These are phyloP conservation scores for Bombus picipes DNA, from an alignment of 1,140 invertebrate species.

Conservation along the genomic window DNA sequence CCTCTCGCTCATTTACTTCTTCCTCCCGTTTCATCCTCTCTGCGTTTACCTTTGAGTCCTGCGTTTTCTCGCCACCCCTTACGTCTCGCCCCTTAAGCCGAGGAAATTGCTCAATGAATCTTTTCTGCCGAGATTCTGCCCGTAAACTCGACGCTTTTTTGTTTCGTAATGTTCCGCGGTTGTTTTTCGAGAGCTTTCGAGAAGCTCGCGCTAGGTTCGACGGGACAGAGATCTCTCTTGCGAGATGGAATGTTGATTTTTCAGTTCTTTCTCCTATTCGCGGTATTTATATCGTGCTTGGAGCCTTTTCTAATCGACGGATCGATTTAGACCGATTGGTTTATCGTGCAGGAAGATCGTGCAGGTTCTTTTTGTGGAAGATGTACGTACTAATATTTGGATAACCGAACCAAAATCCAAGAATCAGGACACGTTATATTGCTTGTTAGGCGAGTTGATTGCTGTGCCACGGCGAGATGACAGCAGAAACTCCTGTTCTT, in stretches of 20 bases:
- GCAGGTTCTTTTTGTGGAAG: neutral
- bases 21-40: conserved; percentile 59
- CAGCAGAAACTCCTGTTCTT: conserved; percentile 42
- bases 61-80: conserved; percentile 5
- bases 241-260: neutral
- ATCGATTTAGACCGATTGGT: neutral
- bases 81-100: neutral
- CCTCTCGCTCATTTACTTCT: conserved; percentile 71
- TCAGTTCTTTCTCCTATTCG: neutral
- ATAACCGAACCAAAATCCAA: neutral
- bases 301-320: neutral
- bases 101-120: conserved; percentile 15
- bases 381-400: neutral
- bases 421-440: neutral
- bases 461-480: conserved; percentile 14
- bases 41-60: conserved; percentile 61
- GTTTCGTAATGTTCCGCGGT: neutral
- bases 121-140: neutral
- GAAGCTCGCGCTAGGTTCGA: neutral
- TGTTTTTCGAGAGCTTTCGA: neutral
- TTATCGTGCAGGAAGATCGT: too few species aligned
- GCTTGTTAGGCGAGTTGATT: conserved; percentile 33
- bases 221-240: neutral
- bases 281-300: neutral
- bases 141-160: neutral